Evolutionary conservation across 2,797 vertebrate species (phyloP).

Genomic region (Pseudochromis fuscus): DNA sequence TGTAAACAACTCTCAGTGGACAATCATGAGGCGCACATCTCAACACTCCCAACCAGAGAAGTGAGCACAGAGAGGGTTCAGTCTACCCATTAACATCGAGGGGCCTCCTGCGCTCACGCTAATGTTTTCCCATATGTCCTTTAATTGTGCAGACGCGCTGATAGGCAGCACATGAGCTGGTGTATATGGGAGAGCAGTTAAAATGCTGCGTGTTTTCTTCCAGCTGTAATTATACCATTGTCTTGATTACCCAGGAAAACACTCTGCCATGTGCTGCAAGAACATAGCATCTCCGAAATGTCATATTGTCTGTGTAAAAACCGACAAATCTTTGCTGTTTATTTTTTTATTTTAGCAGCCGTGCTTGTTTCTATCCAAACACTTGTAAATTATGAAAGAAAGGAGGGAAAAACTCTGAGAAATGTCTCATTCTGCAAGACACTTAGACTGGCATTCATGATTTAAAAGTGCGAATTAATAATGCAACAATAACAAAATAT

Average conservation of each 20-base stretch:
- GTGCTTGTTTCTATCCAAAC: conserved; percentile 35
- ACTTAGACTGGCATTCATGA: conserved; percentile 57
- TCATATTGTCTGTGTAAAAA: background rate
- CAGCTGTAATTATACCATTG: conserved; percentile 45
- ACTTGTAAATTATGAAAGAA: conserved; percentile 50
- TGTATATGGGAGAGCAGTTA: conserved; percentile 8
- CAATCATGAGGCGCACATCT: conserved; percentile 88
- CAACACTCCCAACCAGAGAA: conserved; percentile 52
- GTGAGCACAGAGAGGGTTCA: conserved; percentile 44
- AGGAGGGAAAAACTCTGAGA: background rate
- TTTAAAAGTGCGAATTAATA: conserved; percentile 66
- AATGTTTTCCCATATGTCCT: conserved; percentile 52
- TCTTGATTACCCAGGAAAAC: conserved; percentile 38
- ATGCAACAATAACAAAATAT: conserved; percentile 67
- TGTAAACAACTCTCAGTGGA: conserved; percentile 99
- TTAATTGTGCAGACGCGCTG: conserved; percentile 32
- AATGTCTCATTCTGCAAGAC: conserved; percentile 43
- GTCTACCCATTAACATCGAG: conserved; percentile 56
- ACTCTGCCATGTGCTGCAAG: background rate
- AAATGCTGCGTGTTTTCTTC: conserved; percentile 31
- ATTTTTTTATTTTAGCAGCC: conserved; percentile 8
- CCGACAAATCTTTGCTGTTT: conserved; percentile 9
- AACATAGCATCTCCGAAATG: background rate
- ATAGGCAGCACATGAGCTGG: conserved; percentile 17
- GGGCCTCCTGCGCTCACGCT: conserved; percentile 29